phyloP scores from a whole-genome alignment of 2,888 invertebrate genomes.

The Myathropa florea region DNA sequence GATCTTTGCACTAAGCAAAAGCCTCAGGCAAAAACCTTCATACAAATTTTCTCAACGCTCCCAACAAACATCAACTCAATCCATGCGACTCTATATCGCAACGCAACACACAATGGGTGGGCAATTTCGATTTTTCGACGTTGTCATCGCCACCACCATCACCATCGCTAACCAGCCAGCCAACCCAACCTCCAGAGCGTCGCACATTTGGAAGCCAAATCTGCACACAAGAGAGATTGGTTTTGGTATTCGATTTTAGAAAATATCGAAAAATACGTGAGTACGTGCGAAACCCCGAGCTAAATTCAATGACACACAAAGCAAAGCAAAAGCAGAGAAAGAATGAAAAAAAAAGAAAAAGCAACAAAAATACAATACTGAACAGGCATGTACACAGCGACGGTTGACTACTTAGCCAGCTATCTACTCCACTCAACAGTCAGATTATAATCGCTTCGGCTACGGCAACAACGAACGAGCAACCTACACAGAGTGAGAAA shows the following conservation, averaged over 20 bases:
- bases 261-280: conserved; percentile 49
- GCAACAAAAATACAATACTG: conserved; percentile 3
- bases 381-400: background rate
- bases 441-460: conserved; percentile 31
- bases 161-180: background rate
- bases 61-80: background rate
- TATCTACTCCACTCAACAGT: conserved; percentile 12
- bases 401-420: background rate
- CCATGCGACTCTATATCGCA: background rate
- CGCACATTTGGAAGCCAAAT: conserved; percentile 25
- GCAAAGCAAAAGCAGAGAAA: background rate
- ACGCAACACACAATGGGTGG: background rate
- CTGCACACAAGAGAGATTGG: conserved; percentile 15
- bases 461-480: conserved; percentile 18
- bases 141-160: background rate
- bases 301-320: conserved; percentile 38
- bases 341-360: conserved; percentile 15
- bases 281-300: conserved; percentile 39
- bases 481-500: conserved; percentile 36
- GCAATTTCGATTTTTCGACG: conserved; percentile 18
- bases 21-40: background rate
- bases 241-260: conserved; percentile 47
- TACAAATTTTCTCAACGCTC: background rate
- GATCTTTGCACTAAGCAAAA: background rate
- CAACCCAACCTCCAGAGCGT: conserved; percentile 16